A percentile compares a stretch with the other conserved stretches of the same genome.
Evolutionary conservation across 1,140 invertebrate genomes (phyloP).

Genomic region (Trichoplusia ni): DNA sequence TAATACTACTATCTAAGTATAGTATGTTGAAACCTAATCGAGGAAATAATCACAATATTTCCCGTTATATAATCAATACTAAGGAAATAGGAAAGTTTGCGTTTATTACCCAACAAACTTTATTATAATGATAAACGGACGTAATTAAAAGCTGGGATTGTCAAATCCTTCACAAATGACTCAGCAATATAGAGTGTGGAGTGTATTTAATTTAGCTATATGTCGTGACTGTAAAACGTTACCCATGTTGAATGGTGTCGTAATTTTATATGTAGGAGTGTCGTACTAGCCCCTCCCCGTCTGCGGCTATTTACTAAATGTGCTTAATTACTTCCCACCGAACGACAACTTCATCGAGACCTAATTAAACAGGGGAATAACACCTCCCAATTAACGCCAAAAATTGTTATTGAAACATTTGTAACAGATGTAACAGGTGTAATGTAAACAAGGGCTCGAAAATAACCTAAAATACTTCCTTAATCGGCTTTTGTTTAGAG

Average conservation of each 20-base stretch:
- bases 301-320: conserved; percentile 51
- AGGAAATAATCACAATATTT: too few relatives aligned
- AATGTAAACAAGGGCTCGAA: not conserved
- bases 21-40: too few relatives aligned
- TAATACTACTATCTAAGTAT: too few relatives aligned
- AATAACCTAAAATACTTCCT: conserved; percentile 11
- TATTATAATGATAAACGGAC: too few relatives aligned
- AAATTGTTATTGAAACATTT: conserved; percentile 4
- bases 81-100: too few relatives aligned
- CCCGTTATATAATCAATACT: too few relatives aligned
- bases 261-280: conserved; percentile 59
- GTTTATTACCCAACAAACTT: too few relatives aligned
- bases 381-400: conserved; percentile 4
- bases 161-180: not conserved
- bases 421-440: not conserved
- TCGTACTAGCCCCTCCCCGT: conserved; percentile 57
- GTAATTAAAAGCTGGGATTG: conserved; percentile 1
- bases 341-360: conserved; percentile 49
- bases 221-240: conserved; percentile 63
- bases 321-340: conserved; percentile 59
- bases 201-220: conserved; percentile 29
- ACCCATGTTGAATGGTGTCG: conserved; percentile 41
- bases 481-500: not conserved
- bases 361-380: conserved; percentile 28
- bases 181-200: conserved; percentile 19